Conservation (phyloP, 2,113 vertebrate species). For the Philantomba maxwellii region DNA sequence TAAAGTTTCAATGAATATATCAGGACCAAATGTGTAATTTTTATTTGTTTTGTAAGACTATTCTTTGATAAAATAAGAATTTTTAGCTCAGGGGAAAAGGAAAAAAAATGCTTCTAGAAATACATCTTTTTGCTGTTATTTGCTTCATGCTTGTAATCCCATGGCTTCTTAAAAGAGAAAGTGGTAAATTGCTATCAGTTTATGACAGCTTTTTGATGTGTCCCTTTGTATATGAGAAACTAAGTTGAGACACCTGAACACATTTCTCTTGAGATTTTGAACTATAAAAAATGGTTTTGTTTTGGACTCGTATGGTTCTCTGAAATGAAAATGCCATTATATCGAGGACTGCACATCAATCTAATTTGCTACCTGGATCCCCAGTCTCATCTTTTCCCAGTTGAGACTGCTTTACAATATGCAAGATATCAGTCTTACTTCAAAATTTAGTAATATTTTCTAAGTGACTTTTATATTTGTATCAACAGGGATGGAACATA, state of each 20-base stretch:
- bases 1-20: background rate
- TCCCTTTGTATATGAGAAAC: slow-evolving; percentile 76
- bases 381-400: slow-evolving; percentile 59
- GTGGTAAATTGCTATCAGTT: slow-evolving; percentile 79
- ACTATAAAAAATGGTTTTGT: slow-evolving; percentile 85
- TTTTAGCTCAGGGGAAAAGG: background rate
- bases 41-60: slow-evolving; percentile 39
- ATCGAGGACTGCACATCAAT: slow-evolving; percentile 82
- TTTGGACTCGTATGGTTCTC: slow-evolving; percentile 78
- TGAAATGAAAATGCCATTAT: slow-evolving; percentile 85
- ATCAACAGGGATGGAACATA: background rate
- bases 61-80: slow-evolving; percentile 44
- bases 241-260: slow-evolving; percentile 78
- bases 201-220: slow-evolving; percentile 78
- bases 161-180: slow-evolving; percentile 69
- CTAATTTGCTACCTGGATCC: slow-evolving; percentile 78
- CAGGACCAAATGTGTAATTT: background rate
- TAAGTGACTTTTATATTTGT: background rate
- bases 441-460: slow-evolving; percentile 25
- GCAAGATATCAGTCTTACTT: slow-evolving; percentile 41
- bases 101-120: slow-evolving; percentile 11
- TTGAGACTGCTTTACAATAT: slow-evolving; percentile 60
- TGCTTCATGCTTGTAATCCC: slow-evolving; percentile 65
- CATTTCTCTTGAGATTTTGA: slow-evolving; percentile 80
- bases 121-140: slow-evolving; percentile 13